These are phyloP conservation scores for Silurus asotus DNA, from an alignment of 2,113 vertebrate genomes.

Conservation along the genomic window DNA sequence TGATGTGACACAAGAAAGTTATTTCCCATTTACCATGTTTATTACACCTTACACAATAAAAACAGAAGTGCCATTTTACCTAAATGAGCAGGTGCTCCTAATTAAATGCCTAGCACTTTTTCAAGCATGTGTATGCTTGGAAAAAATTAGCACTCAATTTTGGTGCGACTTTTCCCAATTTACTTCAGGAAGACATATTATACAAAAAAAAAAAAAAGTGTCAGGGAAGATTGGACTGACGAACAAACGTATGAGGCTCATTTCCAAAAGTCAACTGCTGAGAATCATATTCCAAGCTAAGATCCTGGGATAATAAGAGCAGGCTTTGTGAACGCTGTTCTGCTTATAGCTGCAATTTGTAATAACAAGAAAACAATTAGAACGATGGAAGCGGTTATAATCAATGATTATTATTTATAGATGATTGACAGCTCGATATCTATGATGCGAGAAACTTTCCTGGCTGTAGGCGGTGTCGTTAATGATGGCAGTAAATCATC, in stretches of 20 bases:
- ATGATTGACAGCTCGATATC: slow-evolving; percentile 9
- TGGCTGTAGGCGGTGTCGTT: slow-evolving; percentile 12
- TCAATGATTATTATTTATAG: neutral
- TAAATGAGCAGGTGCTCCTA: neutral
- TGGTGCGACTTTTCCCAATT: neutral
- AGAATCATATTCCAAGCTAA: neutral
- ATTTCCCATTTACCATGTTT: neutral
- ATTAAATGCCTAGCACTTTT: neutral
- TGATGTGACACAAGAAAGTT: neutral
- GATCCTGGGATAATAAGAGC: neutral
- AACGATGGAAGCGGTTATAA: neutral
- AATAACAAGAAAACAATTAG: neutral
- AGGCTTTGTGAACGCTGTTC: neutral
- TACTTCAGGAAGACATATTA: neutral
- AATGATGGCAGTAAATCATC: neutral
- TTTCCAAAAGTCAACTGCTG: neutral
- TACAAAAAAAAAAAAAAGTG: neutral
- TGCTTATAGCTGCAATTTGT: neutral
- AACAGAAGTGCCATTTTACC: neutral
- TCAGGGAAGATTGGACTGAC: neutral
- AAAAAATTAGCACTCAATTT: neutral
- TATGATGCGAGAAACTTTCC: neutral
- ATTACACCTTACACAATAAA: neutral
- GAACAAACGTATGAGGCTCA: neutral
- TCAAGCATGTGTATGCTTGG: neutral